phyloP scores from a whole-genome alignment of 2,797 vertebrate genomes.

The Periophthalmus magnuspinnatus region DNA sequence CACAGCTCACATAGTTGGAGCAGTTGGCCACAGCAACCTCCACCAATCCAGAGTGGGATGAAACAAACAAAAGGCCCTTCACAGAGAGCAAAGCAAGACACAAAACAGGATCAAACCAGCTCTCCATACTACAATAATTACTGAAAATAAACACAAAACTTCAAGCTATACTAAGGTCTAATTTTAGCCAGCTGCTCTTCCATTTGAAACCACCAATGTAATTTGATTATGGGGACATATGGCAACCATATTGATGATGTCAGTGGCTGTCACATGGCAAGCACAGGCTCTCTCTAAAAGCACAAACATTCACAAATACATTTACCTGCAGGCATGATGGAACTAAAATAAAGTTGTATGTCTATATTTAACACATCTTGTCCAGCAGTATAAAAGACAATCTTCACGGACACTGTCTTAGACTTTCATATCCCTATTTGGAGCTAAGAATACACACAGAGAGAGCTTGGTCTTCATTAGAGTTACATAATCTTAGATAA shows the following conservation, averaged over 20 bases:
- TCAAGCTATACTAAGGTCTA: conserved; percentile 37
- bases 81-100: neutral
- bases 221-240: conserved; percentile 22
- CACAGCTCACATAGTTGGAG: conserved; percentile 87
- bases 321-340: conserved; percentile 12
- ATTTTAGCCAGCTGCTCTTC: conserved; percentile 43
- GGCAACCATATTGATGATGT: conserved; percentile 13
- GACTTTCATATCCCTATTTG: conserved; percentile 48
- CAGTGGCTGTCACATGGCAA: neutral
- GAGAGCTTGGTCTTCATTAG: conserved; percentile 42
- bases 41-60: conserved; percentile 80
- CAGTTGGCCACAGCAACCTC: conserved; percentile 90
- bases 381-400: conserved; percentile 27
- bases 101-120: neutral
- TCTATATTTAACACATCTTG: conserved; percentile 44
- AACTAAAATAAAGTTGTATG: conserved; percentile 3
- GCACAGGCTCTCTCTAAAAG: neutral
- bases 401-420: conserved; percentile 35
- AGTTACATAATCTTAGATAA: conserved; percentile 64
- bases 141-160: conserved; percentile 42
- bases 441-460: conserved; percentile 40
- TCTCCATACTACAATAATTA: conserved; percentile 42
- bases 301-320: neutral
- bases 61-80: conserved; percentile 85
- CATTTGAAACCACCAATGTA: conserved; percentile 24